Conservation (phyloP, 2,797 vertebrate genomes). For the Pogoniulus pusillus region DNA sequence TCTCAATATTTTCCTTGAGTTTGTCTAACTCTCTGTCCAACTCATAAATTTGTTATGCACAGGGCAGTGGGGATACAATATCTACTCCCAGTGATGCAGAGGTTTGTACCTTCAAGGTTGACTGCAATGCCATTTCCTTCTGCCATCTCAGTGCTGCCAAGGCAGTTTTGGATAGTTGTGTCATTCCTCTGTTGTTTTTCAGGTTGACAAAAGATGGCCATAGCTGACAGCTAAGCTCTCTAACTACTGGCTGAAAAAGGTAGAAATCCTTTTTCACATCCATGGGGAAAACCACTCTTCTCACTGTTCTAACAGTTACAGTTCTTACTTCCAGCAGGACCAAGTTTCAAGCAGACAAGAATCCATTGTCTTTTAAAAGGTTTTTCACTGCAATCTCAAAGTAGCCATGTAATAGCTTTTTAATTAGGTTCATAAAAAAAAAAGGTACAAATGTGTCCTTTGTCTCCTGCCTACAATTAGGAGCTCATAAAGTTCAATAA, state of each 20-base stretch:
- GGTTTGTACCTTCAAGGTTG: not conserved
- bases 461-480: not conserved
- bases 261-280: not conserved
- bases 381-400: not conserved
- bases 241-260: not conserved
- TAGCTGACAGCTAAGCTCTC: not conserved
- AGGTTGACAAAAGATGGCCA: not conserved
- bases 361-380: not conserved
- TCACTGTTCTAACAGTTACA: not conserved
- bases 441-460: not conserved
- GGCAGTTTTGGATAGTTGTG: not conserved
- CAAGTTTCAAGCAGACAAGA: not conserved
- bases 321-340: not conserved
- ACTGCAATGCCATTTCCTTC: not conserved
- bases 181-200: not conserved
- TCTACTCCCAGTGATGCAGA: accelerated
- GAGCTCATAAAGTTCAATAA: not conserved
- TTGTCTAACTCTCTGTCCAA: not conserved
- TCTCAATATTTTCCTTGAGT: not conserved
- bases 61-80: not conserved
- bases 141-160: not conserved
- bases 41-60: not conserved
- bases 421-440: not conserved
- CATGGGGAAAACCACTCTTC: not conserved
- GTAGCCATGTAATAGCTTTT: not conserved